Percentiles rank a stretch among this genome's conserved stretches.
Conservation (phyloP, 2,113 vertebrate species). For the Tyto alba region DNA sequence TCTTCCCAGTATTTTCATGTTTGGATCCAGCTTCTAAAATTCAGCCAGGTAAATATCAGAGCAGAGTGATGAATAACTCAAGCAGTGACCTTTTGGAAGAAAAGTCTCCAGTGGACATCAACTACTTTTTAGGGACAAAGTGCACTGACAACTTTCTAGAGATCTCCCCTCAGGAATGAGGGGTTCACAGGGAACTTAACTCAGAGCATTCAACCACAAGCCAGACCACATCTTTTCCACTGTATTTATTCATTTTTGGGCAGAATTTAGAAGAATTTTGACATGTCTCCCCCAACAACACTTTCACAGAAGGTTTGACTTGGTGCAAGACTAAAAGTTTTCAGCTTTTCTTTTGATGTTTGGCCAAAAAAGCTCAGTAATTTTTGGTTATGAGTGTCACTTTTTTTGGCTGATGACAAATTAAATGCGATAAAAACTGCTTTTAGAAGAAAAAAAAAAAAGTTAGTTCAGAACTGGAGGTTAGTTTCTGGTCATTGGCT, state of each 20-base stretch:
- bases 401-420: background rate
- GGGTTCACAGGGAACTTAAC: background rate
- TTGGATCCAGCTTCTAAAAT: background rate
- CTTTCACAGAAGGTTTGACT: background rate
- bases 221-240: background rate
- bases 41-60: background rate
- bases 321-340: background rate
- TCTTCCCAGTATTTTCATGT: background rate
- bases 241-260: background rate
- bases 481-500: background rate
- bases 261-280: background rate
- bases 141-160: accelerated
- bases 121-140: background rate
- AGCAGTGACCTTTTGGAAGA: background rate
- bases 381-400: background rate
- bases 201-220: background rate
- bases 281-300: background rate
- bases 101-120: background rate
- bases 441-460: background rate
- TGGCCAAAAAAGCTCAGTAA: background rate
- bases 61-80: background rate
- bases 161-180: accelerated
- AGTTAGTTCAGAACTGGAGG: background rate
- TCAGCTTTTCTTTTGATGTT: background rate
- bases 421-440: background rate